A percentile compares a stretch with the other conserved stretches of the same genome.
Evolutionary conservation across 2,113 vertebrate species (phyloP).

Genomic region (Alosa alosa): DNA sequence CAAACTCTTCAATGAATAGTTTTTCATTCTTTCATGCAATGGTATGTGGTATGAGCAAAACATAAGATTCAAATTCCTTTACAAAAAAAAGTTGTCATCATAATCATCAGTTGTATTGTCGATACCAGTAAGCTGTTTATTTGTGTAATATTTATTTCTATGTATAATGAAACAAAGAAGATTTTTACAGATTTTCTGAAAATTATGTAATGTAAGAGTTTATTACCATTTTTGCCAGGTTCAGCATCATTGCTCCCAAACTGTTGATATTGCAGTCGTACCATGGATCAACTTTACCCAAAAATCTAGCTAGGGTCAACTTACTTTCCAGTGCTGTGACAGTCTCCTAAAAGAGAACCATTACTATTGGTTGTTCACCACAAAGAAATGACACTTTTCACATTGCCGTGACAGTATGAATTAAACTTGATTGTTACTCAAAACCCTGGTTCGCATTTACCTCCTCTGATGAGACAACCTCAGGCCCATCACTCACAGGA

Average conservation of each 20-base stretch:
- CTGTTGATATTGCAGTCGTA: conserved; percentile 82
- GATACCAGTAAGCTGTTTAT: not conserved
- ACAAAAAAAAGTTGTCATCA: not conserved
- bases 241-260: conserved; percentile 76
- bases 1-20: not conserved
- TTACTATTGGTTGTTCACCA: not conserved
- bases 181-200: not conserved
- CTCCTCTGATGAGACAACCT: not conserved
- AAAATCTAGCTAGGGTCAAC: conserved; percentile 69
- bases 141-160: not conserved
- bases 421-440: not conserved
- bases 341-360: conserved; percentile 35
- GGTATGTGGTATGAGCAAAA: not conserved
- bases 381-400: not conserved
- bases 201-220: not conserved
- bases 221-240: conserved; percentile 79
- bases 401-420: not conserved
- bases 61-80: not conserved
- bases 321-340: conserved; percentile 26
- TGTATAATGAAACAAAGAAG: not conserved
- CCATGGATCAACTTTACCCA: conserved; percentile 80
- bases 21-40: not conserved
- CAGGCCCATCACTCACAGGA: conserved; percentile 59
- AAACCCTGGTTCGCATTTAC: conserved; percentile 44
- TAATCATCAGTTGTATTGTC: not conserved